Percentiles rank a stretch among this genome's conserved stretches.
phyloP scores from a whole-genome alignment of 2,888 invertebrate genomes.

The Patella pellucida region DNA sequence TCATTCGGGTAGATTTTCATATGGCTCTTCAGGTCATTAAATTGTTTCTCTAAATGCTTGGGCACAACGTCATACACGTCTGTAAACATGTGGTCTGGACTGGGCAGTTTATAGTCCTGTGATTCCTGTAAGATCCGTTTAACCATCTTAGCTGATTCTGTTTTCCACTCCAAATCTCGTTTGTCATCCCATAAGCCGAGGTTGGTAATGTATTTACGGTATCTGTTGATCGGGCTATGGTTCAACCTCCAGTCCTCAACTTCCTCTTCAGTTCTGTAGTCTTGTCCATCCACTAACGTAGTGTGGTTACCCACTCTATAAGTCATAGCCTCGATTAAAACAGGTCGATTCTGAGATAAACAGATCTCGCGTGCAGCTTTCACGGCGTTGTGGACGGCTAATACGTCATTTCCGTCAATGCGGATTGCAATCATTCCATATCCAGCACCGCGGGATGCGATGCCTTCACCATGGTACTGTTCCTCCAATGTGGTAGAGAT shows the following conservation, averaged over 20 bases:
- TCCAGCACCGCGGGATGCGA: constrained; percentile 88
- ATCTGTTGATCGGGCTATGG: constrained; percentile 86
- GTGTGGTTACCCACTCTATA: constrained; percentile 98
- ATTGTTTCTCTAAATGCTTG: constrained; percentile 84
- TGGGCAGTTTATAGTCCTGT: constrained; percentile 87
- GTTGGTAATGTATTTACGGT: constrained; percentile 84
- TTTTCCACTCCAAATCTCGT: constrained; percentile 80
- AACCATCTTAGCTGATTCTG: constrained; percentile 79
- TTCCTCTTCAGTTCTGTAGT: constrained; percentile 80
- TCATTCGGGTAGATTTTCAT: constrained; percentile 85
- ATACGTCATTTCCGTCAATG: constrained; percentile 96
- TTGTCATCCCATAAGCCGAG: constrained; percentile 86
- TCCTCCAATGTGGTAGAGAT: constrained; percentile 95
- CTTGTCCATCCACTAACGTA: constrained; percentile 98
- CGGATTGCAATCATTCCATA: constrained; percentile 90
- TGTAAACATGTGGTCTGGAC: constrained; percentile 90
- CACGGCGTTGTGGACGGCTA: constrained; percentile 94
- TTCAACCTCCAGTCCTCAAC: constrained; percentile 82
- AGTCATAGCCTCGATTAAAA: constrained; percentile 96
- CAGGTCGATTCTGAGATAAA: constrained; percentile 83
- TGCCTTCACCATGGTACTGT: constrained; percentile 96
- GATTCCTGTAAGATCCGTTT: constrained; percentile 85
- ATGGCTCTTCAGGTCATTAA: constrained; percentile 86
- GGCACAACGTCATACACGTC: constrained; percentile 93
- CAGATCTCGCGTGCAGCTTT: constrained; percentile 82